Evolutionary conservation across 2,888 invertebrate species (phyloP), one percentile per base, ranked within the genome.

Genomic region (Beris chalybata): DNA sequence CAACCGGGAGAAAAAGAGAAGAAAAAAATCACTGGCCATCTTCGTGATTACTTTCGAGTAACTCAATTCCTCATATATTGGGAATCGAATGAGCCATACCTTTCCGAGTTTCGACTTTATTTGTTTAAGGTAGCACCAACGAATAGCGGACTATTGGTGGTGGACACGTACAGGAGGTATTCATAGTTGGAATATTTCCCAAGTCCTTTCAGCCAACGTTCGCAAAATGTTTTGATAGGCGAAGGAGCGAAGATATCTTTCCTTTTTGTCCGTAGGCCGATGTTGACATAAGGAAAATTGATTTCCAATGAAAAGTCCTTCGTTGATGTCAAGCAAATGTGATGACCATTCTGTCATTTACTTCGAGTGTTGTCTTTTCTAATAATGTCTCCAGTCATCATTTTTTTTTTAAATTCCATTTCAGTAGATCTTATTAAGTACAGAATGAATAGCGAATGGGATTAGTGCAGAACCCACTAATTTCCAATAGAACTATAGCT

Each of bases 281-380:
- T 66, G 66, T 66, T 66, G 58, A 66, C 48, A 66, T 66, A 59
- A 66, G 66, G 55, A 59, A 59, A 59, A 66, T 66, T 66, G 59
- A 53, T 54, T 66, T 66, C 48, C n/a, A 32, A 12, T 15, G 64
- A 59, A 44, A 48, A 31, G 32, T 32, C 29, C 59, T 15, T 32
- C 32, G 43, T 22, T 5, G 32, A 13, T 11, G 31, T 15, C 15
- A 50, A 31, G 6, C 7, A 45, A 64, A n/a, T 52, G 50, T 47
- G 50, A 64, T 50, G 50, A 22, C 45, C 38, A 50, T 44, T 64
- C 54, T 30, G 29, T 30, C 12, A 54, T 45, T 53, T 53, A 32
- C 22, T 44, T 64, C 31, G 15, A 64, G 50, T 64, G 64, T 64
- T 53, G 53, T 64, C 53, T 64, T 54, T 64, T 32, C 48, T 52